Evolutionary conservation across 2,888 invertebrate genomes (phyloP).

Genomic region (Margaritifera margaritifera): DNA sequence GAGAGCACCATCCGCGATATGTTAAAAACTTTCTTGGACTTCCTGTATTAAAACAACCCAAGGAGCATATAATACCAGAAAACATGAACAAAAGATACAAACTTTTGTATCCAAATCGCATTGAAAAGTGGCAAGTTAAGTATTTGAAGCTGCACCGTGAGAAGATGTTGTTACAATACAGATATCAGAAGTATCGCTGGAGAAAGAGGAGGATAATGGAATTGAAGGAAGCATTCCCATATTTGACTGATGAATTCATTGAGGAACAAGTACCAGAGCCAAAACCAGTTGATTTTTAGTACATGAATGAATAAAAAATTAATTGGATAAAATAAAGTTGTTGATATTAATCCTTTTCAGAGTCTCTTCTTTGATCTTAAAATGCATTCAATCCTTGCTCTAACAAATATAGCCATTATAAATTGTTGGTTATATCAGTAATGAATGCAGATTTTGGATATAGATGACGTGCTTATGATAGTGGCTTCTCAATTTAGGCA

Average conservation of each 20-base stretch:
- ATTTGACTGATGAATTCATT: conserved; percentile 24
- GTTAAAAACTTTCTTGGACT: conserved; percentile 56
- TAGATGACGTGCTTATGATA: too few species aligned
- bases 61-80: conserved; percentile 50
- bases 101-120: conserved; percentile 31
- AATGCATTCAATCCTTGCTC: too few species aligned
- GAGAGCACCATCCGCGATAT: conserved; percentile 31
- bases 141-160: conserved; percentile 52
- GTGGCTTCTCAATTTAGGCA: too few species aligned
- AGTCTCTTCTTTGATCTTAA: too few species aligned
- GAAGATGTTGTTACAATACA: conserved; percentile 30
- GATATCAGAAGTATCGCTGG: conserved; percentile 6
- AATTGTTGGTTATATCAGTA: too few species aligned
- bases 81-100: conserved; percentile 39
- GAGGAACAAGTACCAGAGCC: conserved; percentile 13
- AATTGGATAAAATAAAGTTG: too few species aligned
- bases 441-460: too few species aligned
- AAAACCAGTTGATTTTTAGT: neutral
- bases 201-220: conserved; percentile 5
- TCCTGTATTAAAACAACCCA: conserved; percentile 26
- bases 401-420: too few species aligned
- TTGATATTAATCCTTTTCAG: too few species aligned
- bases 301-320: too few species aligned
- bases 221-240: conserved; percentile 27
- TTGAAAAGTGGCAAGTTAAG: conserved; percentile 36